Conservation (phyloP, 2,888 invertebrate genomes). For the Drosophila eohydei region DNA sequence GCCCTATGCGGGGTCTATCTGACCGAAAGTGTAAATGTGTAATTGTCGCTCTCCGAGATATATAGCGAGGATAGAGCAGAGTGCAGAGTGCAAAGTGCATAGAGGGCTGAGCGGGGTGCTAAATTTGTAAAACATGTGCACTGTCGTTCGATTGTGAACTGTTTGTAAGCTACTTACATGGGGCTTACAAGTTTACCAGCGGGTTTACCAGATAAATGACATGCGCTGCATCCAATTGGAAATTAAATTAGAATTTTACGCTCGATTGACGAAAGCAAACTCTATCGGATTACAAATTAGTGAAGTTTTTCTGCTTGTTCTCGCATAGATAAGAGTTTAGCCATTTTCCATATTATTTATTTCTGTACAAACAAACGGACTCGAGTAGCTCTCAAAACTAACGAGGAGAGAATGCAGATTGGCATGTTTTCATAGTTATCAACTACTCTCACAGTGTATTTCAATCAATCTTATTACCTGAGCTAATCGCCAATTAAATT, state of each 20-base stretch:
- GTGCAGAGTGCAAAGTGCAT: not conserved
- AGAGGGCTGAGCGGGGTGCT: not conserved
- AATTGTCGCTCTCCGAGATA: slow-evolving; percentile 50
- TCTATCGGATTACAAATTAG: not conserved
- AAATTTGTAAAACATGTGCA: slow-evolving; percentile 61
- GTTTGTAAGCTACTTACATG: slow-evolving; percentile 39
- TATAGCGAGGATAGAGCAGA: not conserved
- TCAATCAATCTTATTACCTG: not conserved
- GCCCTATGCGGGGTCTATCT: slow-evolving; percentile 15
- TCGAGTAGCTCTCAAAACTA: not conserved
- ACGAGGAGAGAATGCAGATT: not conserved
- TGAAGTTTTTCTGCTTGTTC: no score
- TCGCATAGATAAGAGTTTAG: no score
- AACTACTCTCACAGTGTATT: not conserved
- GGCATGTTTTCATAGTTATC: not conserved
- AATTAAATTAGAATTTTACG: slow-evolving; percentile 14
- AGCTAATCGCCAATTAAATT: slow-evolving; percentile 5
- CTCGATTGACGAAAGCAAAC: not conserved
- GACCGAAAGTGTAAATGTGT: slow-evolving; percentile 52
- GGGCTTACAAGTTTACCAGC: slow-evolving; percentile 18
- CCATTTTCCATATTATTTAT: no score
- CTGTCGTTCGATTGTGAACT: slow-evolving; percentile 45
- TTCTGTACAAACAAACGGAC: no score
- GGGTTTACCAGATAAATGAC: not conserved
- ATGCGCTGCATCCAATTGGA: slow-evolving; percentile 1